These are phyloP conservation scores for Petrosia ficiformis DNA, from an alignment of 37 sponge, comb jelly and placozoan genomes.

Conservation along the genomic window DNA sequence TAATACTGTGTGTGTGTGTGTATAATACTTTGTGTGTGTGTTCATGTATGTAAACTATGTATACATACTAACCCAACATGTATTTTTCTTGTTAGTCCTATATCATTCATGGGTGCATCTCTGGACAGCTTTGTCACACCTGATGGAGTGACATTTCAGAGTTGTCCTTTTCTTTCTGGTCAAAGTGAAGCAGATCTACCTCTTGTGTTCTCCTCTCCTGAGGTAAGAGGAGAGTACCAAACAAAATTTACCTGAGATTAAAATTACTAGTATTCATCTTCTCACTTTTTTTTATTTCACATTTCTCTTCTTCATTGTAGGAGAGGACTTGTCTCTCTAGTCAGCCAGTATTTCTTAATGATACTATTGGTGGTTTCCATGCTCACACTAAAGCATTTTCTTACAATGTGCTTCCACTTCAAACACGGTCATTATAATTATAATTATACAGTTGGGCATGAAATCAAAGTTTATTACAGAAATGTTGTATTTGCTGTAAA, in stretches of 20 bases:
- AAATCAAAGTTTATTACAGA: neutral
- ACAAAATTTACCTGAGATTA: no score
- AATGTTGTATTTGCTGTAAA: neutral
- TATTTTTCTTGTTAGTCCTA: constrained; percentile 16
- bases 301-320: no score
- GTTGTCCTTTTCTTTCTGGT: constrained; percentile 21
- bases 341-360: neutral
- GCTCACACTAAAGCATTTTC: constrained; percentile 13
- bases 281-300: no score
- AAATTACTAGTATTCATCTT: no score
- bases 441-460: neutral
- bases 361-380: constrained; percentile 42
- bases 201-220: constrained; percentile 6
- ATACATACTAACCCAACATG: no score
- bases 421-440: neutral
- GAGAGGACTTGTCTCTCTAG: constrained; percentile 13
- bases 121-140: neutral
- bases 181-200: constrained; percentile 1
- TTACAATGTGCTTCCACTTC: constrained; percentile 32
- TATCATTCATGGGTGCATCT: constrained; percentile 25
- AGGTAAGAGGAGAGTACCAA: no score
- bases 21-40: no score
- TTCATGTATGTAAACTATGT: no score
- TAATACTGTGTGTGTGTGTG: no score
- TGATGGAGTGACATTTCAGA: constrained; percentile 26